A percentile compares a stretch with the other conserved stretches of the same genome.
Conservation (phyloP, 2,888 invertebrate species). For the Machimus rusticus region DNA sequence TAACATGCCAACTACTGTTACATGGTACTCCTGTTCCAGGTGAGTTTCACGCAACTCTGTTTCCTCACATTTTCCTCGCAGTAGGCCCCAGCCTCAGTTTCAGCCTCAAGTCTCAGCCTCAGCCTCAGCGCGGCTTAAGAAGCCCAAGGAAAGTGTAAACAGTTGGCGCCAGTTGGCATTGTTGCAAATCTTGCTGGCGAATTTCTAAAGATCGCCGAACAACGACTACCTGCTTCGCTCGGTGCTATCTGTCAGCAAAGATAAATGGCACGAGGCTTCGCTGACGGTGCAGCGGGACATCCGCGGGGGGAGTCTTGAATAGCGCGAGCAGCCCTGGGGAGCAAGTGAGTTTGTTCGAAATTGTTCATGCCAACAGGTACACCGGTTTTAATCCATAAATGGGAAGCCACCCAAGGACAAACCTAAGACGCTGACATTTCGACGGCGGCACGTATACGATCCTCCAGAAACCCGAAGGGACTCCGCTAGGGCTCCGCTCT, state of each 20-base stretch:
- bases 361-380: constrained; percentile 21
- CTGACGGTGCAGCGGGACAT: not conserved
- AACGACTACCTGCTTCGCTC: not conserved
- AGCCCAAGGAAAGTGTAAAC: constrained; percentile 14
- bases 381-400: constrained; percentile 22
- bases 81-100: not conserved
- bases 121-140: not conserved
- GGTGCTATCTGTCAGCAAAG: constrained; percentile 14
- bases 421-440: constrained; percentile 4
- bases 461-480: not conserved
- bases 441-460: not conserved
- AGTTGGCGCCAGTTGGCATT: constrained; percentile 35
- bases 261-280: constrained; percentile 7
- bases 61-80: not conserved
- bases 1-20: constrained; percentile 24
- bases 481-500: not conserved
- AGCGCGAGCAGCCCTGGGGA: not conserved
- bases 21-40: not conserved
- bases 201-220: constrained; percentile 2
- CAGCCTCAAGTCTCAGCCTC: too few relatives aligned
- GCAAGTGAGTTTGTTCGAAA: constrained; percentile 12
- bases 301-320: not conserved
- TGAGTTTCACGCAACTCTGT: constrained; percentile 23
- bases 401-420: constrained; percentile 31
- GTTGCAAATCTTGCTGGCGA: constrained; percentile 28